Base-by-base conservation (phyloP, 2,113 vertebrate species). In the Laticauda colubrina region DNA sequence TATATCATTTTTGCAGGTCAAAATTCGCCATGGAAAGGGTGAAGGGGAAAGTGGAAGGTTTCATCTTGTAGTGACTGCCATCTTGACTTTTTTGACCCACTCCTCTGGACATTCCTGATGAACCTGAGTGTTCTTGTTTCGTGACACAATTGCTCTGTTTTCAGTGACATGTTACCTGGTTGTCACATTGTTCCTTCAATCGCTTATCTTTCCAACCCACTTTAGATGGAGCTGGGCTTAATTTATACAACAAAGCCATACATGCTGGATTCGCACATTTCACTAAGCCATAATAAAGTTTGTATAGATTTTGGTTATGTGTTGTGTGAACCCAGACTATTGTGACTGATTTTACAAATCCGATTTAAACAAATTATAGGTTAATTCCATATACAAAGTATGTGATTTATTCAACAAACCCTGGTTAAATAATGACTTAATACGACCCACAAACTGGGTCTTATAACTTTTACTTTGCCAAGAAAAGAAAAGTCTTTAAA, bases 1-100 rank as follows among this genome's bases (percentile, higher is more conserved):
- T 54, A 18, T 53, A 8, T 54, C 14, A n/a, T 54, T 88, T 54
- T 20, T 54, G 29, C 87, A n/a, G 18, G 53, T 88, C 24, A 15
- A 29, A 7, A n/a, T 10, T 81, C 39, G 6, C 69, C 69, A 39
- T 39, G 34, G 18, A 21, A 81, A 81, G 1, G 15, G n/a, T 69
- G 64, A 1, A 5, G 2, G 0, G 0, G 2, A 3, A 20, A 39
- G 0, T 81, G 69, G 69, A 20, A 15, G n/a, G 2, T 39, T 81
- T 43, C 34, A 21, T 81, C 18, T 21, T 9, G 34, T 81, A 18
- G 75, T 43, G 18, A 21, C 3, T 20, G 7, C 18, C 34, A 43
- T 43, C 75, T 81, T 81, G 34, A 43, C 18, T 21, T 81, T 81
- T 81, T 81, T 81, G 75, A 81, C n/a, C n/a, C n/a, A 75, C 5